phyloP scores from a whole-genome alignment of 1,140 invertebrate species.

The Bombus vancouverensis region DNA sequence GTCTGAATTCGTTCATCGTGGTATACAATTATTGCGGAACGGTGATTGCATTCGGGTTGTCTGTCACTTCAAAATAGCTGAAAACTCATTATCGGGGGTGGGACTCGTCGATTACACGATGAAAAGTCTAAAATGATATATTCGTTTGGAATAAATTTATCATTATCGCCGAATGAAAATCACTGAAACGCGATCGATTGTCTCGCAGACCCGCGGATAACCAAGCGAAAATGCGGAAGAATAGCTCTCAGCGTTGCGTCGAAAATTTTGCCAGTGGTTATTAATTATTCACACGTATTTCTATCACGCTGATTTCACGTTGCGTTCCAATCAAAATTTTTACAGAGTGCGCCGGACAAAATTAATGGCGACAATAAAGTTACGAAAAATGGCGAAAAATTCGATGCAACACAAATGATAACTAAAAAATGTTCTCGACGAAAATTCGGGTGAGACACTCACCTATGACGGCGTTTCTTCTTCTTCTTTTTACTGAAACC shows the following conservation, averaged over 20 bases:
- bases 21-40: slow-evolving; percentile 37
- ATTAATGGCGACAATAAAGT: background rate
- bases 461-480: slow-evolving; percentile 95
- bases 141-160: slow-evolving; percentile 32
- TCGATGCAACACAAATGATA: background rate
- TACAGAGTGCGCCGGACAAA: background rate
- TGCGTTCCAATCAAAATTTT: background rate
- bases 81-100: slow-evolving; percentile 33
- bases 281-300: slow-evolving; percentile 29
- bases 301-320: slow-evolving; percentile 17
- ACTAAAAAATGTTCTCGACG: background rate
- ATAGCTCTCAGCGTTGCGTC: background rate
- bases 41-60: slow-evolving; percentile 32
- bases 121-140: slow-evolving; percentile 45
- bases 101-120: slow-evolving; percentile 19
- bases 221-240: slow-evolving; percentile 11
- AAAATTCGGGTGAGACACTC: slow-evolving; percentile 82
- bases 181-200: slow-evolving; percentile 16
- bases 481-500: slow-evolving; percentile 94
- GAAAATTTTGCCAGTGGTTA: slow-evolving; percentile 18
- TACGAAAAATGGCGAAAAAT: background rate
- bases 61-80: slow-evolving; percentile 40
- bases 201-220: background rate
- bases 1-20: slow-evolving; percentile 13
- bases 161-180: slow-evolving; percentile 23